Conservation (phyloP, 2,113 vertebrate species). For the cat (Felis catus) region F.catus_Fca126_mat1.0 CM031428.1:39089501-39090000, state of each 20-base stretch:
- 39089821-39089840: background rate
- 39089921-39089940: background rate
- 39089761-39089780: background rate
- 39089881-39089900: background rate
- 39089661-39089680: background rate
- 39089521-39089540: background rate
- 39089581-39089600: background rate
- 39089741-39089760: background rate
- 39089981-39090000: background rate
- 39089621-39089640: no score
- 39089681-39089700: background rate
- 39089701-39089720: background rate
- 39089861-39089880: background rate
- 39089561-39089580: background rate
- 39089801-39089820: background rate
- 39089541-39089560: background rate
- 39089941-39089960: background rate
- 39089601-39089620: background rate
- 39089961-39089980: background rate
- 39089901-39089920: background rate
- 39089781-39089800: background rate
- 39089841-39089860: background rate
- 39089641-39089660: background rate
- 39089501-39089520: background rate
- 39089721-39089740: background rate